Evolutionary conservation across 2,797 vertebrate species (phyloP).

Genomic region (Sandelia bainsii): DNA sequence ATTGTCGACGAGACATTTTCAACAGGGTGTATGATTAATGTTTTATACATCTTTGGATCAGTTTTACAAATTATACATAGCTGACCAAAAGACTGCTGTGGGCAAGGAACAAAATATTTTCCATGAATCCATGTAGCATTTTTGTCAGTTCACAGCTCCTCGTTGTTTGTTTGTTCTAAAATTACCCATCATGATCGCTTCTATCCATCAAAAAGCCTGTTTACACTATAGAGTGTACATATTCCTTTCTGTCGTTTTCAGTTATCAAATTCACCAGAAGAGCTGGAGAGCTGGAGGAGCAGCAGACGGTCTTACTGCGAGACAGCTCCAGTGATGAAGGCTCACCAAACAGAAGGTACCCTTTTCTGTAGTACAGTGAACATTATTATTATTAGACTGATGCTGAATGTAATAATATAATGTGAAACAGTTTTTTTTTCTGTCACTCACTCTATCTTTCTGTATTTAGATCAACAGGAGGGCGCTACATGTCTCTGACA

Average conservation of each 20-base stretch:
- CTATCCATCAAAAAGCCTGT: background rate
- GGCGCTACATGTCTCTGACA: constrained; percentile 72
- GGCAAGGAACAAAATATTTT: constrained; percentile 10
- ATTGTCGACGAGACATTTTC: background rate
- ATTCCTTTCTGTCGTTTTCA: constrained; percentile 45
- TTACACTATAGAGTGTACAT: background rate
- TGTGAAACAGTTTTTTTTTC: background rate
- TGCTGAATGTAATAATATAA: background rate
- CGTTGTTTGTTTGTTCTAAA: background rate
- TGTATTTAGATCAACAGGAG: constrained; percentile 62
- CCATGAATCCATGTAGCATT: background rate
- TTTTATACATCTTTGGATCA: too few relatives aligned
- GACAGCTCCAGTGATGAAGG: constrained; percentile 87
- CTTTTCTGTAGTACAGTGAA: background rate
- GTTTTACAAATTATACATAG: background rate
- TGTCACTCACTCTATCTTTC: constrained; percentile 12
- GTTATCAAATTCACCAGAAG: constrained; percentile 81
- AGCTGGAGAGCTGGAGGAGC: constrained; percentile 77
- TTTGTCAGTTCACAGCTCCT: background rate
- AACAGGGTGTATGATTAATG: background rate
- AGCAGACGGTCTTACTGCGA: constrained; percentile 87
- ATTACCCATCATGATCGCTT: background rate
- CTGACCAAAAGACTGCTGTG: background rate
- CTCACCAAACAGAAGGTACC: constrained; percentile 69
- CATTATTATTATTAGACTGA: background rate